phyloP scores from a whole-genome alignment of 1,140 invertebrate species.

The Procambarus clarkii region DNA sequence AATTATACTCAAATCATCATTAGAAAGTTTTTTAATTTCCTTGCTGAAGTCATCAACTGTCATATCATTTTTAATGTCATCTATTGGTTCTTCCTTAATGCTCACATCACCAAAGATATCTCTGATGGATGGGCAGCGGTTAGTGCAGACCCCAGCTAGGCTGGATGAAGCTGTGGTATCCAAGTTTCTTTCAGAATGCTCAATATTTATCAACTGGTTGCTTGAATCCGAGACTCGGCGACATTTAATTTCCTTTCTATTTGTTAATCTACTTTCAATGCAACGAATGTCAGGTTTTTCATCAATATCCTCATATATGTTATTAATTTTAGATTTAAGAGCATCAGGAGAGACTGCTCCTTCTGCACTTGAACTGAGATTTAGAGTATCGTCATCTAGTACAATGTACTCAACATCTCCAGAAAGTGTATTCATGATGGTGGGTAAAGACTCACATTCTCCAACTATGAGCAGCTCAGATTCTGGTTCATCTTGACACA shows the following conservation, averaged over 20 bases:
- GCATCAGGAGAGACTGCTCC: conserved; percentile 7
- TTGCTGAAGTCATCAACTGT: conserved; percentile 57
- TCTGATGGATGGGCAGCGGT: conserved; percentile 54
- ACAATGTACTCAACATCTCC: conserved; percentile 58
- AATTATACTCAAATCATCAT: not conserved
- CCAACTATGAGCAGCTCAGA: conserved; percentile 43
- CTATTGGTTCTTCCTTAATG: conserved; percentile 59
- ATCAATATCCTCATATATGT: conserved; percentile 45
- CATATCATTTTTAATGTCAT: conserved; percentile 53
- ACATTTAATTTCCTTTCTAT: not conserved
- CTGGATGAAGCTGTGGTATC: conserved; percentile 10
- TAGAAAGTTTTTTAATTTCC: conserved; percentile 46
- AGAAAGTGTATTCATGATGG: conserved; percentile 53
- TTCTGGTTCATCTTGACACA: conserved; percentile 25
- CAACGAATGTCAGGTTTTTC: conserved; percentile 30
- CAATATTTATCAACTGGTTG: not conserved
- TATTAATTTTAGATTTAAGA: conserved; percentile 39
- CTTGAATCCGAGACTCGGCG: conserved; percentile 6
- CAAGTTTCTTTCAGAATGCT: not conserved
- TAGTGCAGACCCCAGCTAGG: conserved; percentile 52
- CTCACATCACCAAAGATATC: conserved; percentile 61
- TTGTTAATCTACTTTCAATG: not conserved
- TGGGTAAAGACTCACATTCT: conserved; percentile 51
- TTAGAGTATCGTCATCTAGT: conserved; percentile 50
- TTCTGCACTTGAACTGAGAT: not conserved